Percentiles rank a stretch among this genome's conserved stretches.
Conservation (phyloP, 1,140 invertebrate genomes). For the Thaumetopoea pityocampa region DNA sequence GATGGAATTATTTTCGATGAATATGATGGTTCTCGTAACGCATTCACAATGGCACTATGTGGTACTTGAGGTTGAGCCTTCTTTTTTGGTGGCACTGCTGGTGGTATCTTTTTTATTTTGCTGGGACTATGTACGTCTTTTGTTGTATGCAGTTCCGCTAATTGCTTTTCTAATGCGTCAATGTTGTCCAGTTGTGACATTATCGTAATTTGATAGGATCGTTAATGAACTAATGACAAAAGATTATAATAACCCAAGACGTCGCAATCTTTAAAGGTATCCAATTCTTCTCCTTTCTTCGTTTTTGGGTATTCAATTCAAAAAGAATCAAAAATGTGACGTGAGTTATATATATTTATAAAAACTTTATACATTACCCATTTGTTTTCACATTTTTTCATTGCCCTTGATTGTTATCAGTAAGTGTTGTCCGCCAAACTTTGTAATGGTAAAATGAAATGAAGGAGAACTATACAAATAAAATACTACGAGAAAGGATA, state of each 20-base stretch:
- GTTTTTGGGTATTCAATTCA: no score
- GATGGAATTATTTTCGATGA: conserved; percentile 52
- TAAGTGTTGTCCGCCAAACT: no score
- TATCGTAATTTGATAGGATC: conserved; percentile 14
- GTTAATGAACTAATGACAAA: conserved; percentile 13
- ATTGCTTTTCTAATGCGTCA: conserved; percentile 77
- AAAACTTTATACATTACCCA: no score
- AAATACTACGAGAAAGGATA: no score
- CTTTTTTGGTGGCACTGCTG: conserved; percentile 86
- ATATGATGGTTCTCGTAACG: conserved; percentile 61
- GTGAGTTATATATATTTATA: no score
- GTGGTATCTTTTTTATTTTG: conserved; percentile 81
- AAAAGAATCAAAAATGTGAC: no score
- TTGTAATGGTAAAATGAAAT: no score
- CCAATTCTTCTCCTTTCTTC: no score
- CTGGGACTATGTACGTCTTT: conserved; percentile 49
- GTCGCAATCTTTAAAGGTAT: no score
- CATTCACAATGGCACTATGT: conserved; percentile 58
- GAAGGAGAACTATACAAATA: no score
- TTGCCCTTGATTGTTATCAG: no score
- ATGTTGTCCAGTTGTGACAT: conserved; percentile 68
- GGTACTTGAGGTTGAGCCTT: conserved; percentile 84
- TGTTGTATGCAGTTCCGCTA: conserved; percentile 75
- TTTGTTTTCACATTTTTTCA: no score
- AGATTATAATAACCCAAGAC: conserved; percentile 4